These are phyloP conservation scores for Garrulus glandarius DNA, from an alignment of 2,797 vertebrate genomes.

Conservation along the genomic window DNA sequence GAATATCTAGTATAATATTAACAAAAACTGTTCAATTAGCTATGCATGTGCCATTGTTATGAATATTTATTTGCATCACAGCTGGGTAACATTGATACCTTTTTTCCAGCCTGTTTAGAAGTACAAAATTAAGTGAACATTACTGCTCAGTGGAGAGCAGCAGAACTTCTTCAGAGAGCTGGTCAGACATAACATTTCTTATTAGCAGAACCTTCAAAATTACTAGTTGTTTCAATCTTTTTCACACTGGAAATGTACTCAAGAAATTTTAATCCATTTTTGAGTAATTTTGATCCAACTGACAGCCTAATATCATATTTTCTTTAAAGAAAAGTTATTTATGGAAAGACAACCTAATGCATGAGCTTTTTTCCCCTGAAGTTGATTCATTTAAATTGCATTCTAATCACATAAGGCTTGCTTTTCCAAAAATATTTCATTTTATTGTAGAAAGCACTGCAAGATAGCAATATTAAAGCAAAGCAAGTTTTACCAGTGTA, in stretches of 20 bases:
- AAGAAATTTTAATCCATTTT: not conserved
- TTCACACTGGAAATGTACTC: not conserved
- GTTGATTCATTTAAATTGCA: not conserved
- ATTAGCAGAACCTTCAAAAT: not conserved
- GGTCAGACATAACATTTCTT: not conserved
- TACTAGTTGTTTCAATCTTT: not conserved
- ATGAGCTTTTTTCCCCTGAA: not conserved
- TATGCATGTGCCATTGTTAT: conserved; percentile 78
- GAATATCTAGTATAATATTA: conserved; percentile 85
- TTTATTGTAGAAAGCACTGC: not conserved
- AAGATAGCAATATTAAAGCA: not conserved
- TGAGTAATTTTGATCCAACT: not conserved
- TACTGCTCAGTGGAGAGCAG: conserved; percentile 12
- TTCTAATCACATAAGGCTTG: not conserved
- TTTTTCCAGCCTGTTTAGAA: conserved; percentile 65
- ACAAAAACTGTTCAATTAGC: conserved; percentile 82
- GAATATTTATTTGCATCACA: conserved; percentile 77
- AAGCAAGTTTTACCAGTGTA: not conserved
- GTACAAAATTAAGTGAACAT: conserved; percentile 64
- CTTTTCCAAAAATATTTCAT: not conserved
- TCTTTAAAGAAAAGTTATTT: not conserved
- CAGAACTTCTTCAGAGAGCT: conserved; percentile 43
- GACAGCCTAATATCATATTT: not conserved
- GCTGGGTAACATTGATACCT: conserved; percentile 69
- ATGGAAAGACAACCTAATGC: not conserved